Evolutionary conservation across 2,797 vertebrate species (phyloP).

Genomic region (Syngnathus acus): DNA sequence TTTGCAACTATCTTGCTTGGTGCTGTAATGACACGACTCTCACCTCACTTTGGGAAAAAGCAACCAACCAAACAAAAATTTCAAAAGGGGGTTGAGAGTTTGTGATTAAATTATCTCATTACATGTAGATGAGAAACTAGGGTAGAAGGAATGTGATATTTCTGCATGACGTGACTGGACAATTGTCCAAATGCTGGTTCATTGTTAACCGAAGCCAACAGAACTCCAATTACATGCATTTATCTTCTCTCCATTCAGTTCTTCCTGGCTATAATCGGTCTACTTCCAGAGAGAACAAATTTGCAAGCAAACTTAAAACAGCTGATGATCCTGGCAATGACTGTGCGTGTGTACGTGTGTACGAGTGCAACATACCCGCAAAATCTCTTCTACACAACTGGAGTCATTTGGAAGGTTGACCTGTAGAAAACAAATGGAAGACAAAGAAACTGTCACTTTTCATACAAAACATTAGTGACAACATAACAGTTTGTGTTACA

Average conservation of each 20-base stretch:
- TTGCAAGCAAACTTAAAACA: conserved; percentile 55
- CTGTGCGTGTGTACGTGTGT: conserved; percentile 24
- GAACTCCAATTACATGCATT: conserved; percentile 12
- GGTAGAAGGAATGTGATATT: conserved; percentile 17
- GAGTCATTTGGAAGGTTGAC: conserved; percentile 88
- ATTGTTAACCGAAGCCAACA: conserved; percentile 39
- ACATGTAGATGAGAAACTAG: conserved; percentile 15
- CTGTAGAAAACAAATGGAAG: conserved; percentile 59
- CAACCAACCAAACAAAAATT: conserved; percentile 8
- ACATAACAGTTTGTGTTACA: neutral
- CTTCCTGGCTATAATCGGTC: conserved; percentile 20
- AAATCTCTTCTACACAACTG: conserved; percentile 95
- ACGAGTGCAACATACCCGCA: conserved; percentile 79
- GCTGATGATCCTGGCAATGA: conserved; percentile 57
- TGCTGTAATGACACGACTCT: conserved; percentile 23
- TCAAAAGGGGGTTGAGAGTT: neutral
- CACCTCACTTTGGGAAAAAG: conserved; percentile 19
- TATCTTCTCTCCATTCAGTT: conserved; percentile 13
- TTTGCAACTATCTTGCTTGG: conserved; percentile 17
- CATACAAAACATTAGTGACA: neutral
- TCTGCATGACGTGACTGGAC: conserved; percentile 38
- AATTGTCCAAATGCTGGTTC: conserved; percentile 34
- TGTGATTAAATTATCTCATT: conserved; percentile 14
- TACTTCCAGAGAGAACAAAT: conserved; percentile 33
- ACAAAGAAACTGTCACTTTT: conserved; percentile 15